Percentiles rank a stretch among this genome's conserved stretches.
Evolutionary conservation across 1,140 invertebrate species (phyloP).

Genomic region (Drosophila simulans): DNA sequence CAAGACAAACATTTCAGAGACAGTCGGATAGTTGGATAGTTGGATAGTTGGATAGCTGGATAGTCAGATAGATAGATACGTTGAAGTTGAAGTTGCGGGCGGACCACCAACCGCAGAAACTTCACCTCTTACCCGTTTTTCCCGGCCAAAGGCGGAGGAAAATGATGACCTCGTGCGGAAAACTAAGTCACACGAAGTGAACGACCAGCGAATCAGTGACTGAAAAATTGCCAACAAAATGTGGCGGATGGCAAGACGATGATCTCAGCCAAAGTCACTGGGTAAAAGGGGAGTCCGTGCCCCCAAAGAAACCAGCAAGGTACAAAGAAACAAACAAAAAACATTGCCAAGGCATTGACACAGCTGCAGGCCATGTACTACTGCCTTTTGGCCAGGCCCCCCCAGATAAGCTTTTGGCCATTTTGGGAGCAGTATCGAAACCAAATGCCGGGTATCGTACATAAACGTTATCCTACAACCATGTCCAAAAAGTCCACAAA

Average conservation of each 20-base stretch:
- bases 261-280: constrained; percentile 33
- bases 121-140: constrained; percentile 2
- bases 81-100: constrained; percentile 59
- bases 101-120: constrained; percentile 59
- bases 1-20: constrained; percentile 56
- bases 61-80: constrained; percentile 49
- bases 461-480: constrained; percentile 53
- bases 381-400: constrained; percentile 48
- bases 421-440: constrained; percentile 34
- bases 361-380: constrained; percentile 55
- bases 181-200: constrained; percentile 72
- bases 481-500: constrained; percentile 44
- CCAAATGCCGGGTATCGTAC: constrained; percentile 29
- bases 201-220: constrained; percentile 65
- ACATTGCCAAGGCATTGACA: constrained; percentile 59
- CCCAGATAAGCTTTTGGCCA: constrained; percentile 45
- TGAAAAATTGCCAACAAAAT: constrained; percentile 74
- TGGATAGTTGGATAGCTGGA: constrained; percentile 22
- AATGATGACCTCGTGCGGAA: constrained; percentile 77
- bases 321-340: constrained; percentile 5
- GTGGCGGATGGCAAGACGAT: constrained; percentile 51
- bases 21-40: constrained; percentile 40
- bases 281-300: constrained; percentile 13
- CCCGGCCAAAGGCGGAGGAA: constrained; percentile 14
- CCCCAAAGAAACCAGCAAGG: not conserved